These are phyloP conservation scores for Pelochelys cantorii DNA, from an alignment of 2,797 vertebrate species.

Conservation along the genomic window DNA sequence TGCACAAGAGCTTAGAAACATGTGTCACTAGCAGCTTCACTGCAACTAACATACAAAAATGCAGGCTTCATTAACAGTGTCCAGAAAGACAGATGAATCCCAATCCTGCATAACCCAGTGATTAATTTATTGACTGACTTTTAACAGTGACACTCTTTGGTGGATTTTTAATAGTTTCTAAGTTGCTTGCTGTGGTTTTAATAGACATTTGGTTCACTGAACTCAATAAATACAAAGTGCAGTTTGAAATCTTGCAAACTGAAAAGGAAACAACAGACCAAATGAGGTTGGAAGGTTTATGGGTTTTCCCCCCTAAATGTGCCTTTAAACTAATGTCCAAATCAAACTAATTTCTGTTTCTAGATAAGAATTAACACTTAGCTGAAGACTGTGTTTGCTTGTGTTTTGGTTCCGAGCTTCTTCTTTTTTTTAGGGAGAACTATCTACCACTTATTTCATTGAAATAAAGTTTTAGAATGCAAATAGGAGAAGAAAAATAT, in stretches of 20 bases:
- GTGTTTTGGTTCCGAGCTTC: not conserved
- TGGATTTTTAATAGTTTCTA: slow-evolving; percentile 69
- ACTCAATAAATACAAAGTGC: slow-evolving; percentile 61
- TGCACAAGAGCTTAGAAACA: slow-evolving; percentile 49
- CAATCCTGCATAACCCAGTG: slow-evolving; percentile 51
- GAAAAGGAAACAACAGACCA: slow-evolving; percentile 51
- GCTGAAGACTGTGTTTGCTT: not conserved
- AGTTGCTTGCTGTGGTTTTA: slow-evolving; percentile 61
- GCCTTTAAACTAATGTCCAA: slow-evolving; percentile 23
- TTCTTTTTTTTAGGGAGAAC: not conserved
- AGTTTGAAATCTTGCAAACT: slow-evolving; percentile 61
- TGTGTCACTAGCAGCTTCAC: slow-evolving; percentile 45
- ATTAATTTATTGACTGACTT: slow-evolving; percentile 73
- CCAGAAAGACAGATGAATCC: slow-evolving; percentile 71
- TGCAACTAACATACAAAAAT: slow-evolving; percentile 54
- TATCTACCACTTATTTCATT: slow-evolving; percentile 29
- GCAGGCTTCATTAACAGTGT: slow-evolving; percentile 69
- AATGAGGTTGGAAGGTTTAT: slow-evolving; percentile 64
- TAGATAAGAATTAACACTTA: not conserved
- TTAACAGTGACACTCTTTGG: slow-evolving; percentile 43
- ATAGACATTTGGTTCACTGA: slow-evolving; percentile 59
- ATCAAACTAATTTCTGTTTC: slow-evolving; percentile 33
- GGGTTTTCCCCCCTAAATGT: slow-evolving; percentile 55
- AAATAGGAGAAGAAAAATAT: not conserved
- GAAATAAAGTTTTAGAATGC: slow-evolving; percentile 27